Conservation (phyloP, 2,888 invertebrate species). For the Galeopsomyia nigrocyanea region DNA sequence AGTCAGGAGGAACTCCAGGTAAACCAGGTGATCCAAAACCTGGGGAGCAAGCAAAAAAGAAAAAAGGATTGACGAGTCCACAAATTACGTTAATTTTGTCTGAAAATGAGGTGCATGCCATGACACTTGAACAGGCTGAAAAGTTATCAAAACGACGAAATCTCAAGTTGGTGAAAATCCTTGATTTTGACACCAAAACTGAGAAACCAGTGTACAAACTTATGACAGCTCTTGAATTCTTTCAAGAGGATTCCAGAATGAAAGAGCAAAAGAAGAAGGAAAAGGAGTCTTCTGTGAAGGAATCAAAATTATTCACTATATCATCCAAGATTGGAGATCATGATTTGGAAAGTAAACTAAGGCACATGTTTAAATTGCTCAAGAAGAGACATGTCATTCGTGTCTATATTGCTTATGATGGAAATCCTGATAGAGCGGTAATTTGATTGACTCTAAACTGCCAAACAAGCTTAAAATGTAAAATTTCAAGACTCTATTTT, state of each 20-base stretch:
- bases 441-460: constrained; percentile 25
- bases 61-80: constrained; percentile 57
- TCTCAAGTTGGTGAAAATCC: constrained; percentile 78
- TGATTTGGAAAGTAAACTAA: constrained; percentile 65
- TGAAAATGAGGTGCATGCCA: constrained; percentile 73
- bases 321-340: constrained; percentile 61
- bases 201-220: constrained; percentile 80
- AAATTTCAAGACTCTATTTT: not conserved
- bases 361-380: constrained; percentile 61
- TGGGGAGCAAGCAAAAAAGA: constrained; percentile 53
- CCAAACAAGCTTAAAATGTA: too few relatives aligned
- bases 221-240: constrained; percentile 71
- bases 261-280: constrained; percentile 49
- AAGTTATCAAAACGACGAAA: constrained; percentile 78
- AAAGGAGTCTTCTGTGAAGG: constrained; percentile 49
- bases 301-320: constrained; percentile 59
- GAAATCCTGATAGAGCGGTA: constrained; percentile 51
- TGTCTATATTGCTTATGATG: constrained; percentile 56
- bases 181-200: constrained; percentile 78
- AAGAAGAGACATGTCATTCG: constrained; percentile 60
- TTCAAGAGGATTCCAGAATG: constrained; percentile 71
- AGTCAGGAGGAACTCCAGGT: too few relatives aligned
- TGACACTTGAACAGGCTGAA: constrained; percentile 78
- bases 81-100: constrained; percentile 76
- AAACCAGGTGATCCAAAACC: constrained; percentile 14